A percentile compares a stretch with the other conserved stretches of the same genome.
Conservation (phyloP, 2,113 vertebrate genomes). For the Oreotrochilus melanogaster region DNA sequence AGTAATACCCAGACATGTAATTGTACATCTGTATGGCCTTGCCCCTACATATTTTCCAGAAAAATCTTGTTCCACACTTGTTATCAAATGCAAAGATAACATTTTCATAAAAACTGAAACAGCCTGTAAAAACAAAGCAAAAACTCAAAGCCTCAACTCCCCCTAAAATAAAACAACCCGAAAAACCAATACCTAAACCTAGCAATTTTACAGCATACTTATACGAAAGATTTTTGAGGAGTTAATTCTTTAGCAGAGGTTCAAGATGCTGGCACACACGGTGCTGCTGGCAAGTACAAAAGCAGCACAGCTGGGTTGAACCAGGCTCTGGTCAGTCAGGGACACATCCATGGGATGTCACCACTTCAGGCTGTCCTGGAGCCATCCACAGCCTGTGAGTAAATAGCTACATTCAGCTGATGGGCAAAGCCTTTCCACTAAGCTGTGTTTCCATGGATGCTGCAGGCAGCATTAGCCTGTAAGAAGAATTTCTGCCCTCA, state of each 20-base stretch:
- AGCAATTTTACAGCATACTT: background rate
- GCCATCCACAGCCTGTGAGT: fast-evolving
- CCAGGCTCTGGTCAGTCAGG: background rate
- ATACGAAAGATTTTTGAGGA: background rate
- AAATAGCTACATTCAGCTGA: fast-evolving
- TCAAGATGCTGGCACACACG: fast-evolving
- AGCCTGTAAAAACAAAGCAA: background rate
- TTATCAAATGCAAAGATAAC: background rate
- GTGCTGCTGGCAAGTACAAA: background rate
- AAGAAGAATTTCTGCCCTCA: background rate
- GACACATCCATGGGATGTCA: background rate
- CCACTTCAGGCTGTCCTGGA: background rate
- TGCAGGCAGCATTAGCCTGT: background rate
- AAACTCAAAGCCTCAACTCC: background rate
- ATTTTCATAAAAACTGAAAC: background rate
- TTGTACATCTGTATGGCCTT: background rate
- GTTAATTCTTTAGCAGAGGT: background rate
- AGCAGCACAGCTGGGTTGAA: fast-evolving
- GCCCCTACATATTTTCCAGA: background rate
- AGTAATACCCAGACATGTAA: background rate
- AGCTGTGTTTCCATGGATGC: fast-evolving
- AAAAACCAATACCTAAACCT: background rate
- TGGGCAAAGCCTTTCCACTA: background rate
- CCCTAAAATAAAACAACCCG: background rate
- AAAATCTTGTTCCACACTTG: fast-evolving